Base-by-base conservation (phyloP, 1,140 invertebrate genomes). In the Hyles vespertilio region DNA sequence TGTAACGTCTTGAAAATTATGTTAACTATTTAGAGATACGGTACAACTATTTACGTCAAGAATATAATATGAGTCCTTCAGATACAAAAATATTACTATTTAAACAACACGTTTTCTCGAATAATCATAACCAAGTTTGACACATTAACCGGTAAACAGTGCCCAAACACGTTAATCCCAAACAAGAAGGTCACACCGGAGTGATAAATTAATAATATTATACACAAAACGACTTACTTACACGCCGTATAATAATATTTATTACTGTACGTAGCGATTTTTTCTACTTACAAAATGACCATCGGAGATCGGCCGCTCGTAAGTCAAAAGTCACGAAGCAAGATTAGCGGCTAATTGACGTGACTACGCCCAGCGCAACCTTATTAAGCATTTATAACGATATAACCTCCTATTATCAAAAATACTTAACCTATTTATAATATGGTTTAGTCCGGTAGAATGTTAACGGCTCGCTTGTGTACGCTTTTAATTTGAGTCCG, bases 281-380 rank as follows among this genome's bases (percentile, higher is more conserved):
- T 59, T 72, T 67, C 72, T 74, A 82, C 62, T 76, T 71, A 63
- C 58, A 57, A 79, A 75, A 72, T 72, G 54, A 69, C 82, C 77
- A 46, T 74, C 65, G 72, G 69, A 80, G 80, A 84, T 82, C 79
- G 79, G 58, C 70, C 71, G 59, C 59, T 67, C 74, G 84, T 84
- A 84, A 87, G 79, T 85, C 82, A 84, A 73, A 67, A 78, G 83
- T 84, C 84, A 87, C 84, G 84, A 86, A 87, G 65, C 68, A 32
- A 73, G 69, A 74, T 78, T 79, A 65, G 56, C 56, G 59, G 43
- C 73, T 84, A 83, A 84, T 83, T 79, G 81, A 83, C 79, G 77
- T 83, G 72, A 74, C 69, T 75, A 69, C 72, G 74, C 71, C 78
- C 67, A 58, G 68, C 56, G 63, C 71, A 69, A 66, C 68, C 73